phyloP scores from a whole-genome alignment of 1,140 invertebrate species.

The Bradynema listronoti region DNA sequence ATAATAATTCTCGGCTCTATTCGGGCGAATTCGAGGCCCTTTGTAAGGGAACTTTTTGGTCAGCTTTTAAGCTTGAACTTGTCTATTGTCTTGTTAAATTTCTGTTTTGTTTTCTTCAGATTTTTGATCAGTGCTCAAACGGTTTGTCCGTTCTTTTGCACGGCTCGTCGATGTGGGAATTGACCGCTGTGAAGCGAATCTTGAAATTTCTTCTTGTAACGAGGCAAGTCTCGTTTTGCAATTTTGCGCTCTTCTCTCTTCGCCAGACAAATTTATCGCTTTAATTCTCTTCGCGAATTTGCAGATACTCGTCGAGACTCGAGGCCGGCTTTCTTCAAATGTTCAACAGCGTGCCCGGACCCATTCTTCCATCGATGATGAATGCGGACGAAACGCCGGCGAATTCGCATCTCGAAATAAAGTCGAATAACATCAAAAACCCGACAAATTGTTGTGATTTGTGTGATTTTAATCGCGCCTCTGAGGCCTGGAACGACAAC shows the following conservation, averaged over 20 bases:
- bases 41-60: slow-evolving; percentile 3
- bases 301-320: slow-evolving; percentile 27
- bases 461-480: slow-evolving; percentile 29
- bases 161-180: slow-evolving; percentile 70
- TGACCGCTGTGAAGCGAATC: slow-evolving; percentile 63
- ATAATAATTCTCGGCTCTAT: not conserved
- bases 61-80: too few species aligned
- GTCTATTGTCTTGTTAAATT: slow-evolving; percentile 76
- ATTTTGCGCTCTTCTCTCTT: too few species aligned
- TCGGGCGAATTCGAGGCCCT: not conserved
- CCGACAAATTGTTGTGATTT: slow-evolving; percentile 20
- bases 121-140: too few species aligned
- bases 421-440: not conserved
- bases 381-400: too few species aligned
- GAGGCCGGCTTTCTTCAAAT: slow-evolving; percentile 45
- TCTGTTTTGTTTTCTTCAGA: too few species aligned
- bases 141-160: slow-evolving; percentile 78
- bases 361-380: too few species aligned
- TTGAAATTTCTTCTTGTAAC: slow-evolving; percentile 40
- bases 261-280: too few species aligned
- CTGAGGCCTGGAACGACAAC: not conserved
- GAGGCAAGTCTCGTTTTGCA: too few species aligned
- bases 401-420: too few species aligned
- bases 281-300: too few species aligned
- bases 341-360: slow-evolving; percentile 41